phyloP scores from a whole-genome alignment of 2,888 invertebrate species.

The Plemyria rubiginata region DNA sequence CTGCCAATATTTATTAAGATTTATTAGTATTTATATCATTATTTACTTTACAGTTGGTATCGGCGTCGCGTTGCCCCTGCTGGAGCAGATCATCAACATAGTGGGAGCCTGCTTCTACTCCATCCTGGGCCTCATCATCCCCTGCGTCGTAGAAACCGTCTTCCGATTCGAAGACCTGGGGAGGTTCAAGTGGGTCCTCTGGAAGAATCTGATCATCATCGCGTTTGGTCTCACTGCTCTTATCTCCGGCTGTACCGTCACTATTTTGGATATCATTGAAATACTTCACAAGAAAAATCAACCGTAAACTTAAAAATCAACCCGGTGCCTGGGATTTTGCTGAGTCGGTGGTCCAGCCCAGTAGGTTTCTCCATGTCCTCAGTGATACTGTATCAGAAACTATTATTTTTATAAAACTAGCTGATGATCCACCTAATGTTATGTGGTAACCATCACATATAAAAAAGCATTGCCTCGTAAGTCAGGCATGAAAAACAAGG shows the following conservation, averaged over 20 bases:
- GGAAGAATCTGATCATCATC: slow-evolving; percentile 87
- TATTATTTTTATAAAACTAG: too few species aligned
- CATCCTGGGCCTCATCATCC: slow-evolving; percentile 89
- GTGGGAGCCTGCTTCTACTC: slow-evolving; percentile 87
- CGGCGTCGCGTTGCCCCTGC: slow-evolving; percentile 75
- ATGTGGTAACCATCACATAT: too few species aligned
- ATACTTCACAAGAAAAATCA: slow-evolving; percentile 53
- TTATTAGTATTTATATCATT: not conserved
- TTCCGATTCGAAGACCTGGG: slow-evolving; percentile 89
- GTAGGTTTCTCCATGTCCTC: not conserved
- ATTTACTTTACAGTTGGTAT: slow-evolving; percentile 66
- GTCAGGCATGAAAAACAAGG: too few species aligned
- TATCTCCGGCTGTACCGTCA: slow-evolving; percentile 85
- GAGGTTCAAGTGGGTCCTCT: slow-evolving; percentile 87
- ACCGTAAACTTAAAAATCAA: slow-evolving; percentile 1
- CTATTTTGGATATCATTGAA: slow-evolving; percentile 69
- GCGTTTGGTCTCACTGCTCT: slow-evolving; percentile 86
- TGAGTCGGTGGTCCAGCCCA: not conserved
- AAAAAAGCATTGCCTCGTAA: too few species aligned
- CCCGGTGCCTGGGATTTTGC: not conserved
- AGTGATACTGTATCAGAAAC: not conserved
- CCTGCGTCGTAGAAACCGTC: slow-evolving; percentile 89
- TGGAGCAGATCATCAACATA: slow-evolving; percentile 79
- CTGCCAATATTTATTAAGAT: too few species aligned
- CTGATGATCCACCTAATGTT: too few species aligned